A percentile compares a stretch with the other conserved stretches of the same genome.
These are phyloP conservation scores for Coccyzus lansbergi DNA, from an alignment of 2,797 vertebrate species.

Conservation along the genomic window DNA sequence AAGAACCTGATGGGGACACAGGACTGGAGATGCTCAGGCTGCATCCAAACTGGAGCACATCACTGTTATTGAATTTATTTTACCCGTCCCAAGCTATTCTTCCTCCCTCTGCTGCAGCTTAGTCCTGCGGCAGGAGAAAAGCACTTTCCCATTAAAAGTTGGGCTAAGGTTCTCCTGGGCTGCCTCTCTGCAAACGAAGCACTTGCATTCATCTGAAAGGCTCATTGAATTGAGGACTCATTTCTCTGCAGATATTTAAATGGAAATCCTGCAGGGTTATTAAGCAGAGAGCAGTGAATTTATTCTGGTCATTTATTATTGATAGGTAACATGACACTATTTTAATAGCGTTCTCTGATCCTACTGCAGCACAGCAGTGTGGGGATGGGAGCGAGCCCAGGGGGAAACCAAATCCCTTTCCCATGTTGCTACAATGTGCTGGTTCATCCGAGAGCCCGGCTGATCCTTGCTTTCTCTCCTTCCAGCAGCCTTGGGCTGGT, in stretches of 20 bases:
- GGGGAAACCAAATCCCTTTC: background rate
- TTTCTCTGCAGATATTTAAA: background rate
- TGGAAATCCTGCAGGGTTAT: constrained; percentile 13
- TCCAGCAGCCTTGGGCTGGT: background rate
- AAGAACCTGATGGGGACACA: background rate
- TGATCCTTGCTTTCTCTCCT: fast-evolving
- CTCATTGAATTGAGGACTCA: background rate
- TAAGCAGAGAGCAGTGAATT: constrained; percentile 44
- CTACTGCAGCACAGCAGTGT: background rate
- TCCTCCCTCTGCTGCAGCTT: background rate
- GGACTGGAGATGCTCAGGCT: background rate
- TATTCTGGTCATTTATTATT: constrained; percentile 53
- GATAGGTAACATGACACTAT: constrained; percentile 24
- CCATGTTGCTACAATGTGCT: fast-evolving
- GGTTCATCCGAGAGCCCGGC: background rate
- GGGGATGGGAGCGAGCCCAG: background rate
- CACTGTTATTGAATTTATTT: fast-evolving
- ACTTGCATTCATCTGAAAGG: background rate
- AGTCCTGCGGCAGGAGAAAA: background rate
- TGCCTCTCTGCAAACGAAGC: background rate
- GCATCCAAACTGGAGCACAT: background rate
- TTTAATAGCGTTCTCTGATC: constrained; percentile 46
- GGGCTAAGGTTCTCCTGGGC: background rate
- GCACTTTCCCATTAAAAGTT: background rate
- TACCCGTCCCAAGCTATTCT: background rate